These are phyloP conservation scores for Caranx melampygus DNA, from an alignment of 2,113 vertebrate genomes.

Conservation along the genomic window DNA sequence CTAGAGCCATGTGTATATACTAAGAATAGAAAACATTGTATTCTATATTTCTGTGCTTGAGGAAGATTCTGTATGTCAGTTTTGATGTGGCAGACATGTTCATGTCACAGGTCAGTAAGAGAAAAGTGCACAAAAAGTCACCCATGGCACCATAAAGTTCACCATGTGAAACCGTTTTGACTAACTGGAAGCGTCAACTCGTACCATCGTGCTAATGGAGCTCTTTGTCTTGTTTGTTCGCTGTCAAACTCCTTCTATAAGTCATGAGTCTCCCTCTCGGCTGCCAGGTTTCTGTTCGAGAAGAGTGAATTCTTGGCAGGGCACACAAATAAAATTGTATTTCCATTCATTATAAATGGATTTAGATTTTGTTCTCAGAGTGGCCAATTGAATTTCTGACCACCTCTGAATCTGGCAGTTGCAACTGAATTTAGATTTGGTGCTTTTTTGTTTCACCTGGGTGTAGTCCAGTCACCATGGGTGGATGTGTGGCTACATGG, in stretches of 20 bases:
- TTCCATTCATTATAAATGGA: conserved; percentile 48
- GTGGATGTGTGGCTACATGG: background rate
- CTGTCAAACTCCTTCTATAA: conserved; percentile 41
- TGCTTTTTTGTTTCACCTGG: conserved; percentile 38
- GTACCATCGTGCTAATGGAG: conserved; percentile 4
- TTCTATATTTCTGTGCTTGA: conserved; percentile 10
- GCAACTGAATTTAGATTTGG: conserved; percentile 45
- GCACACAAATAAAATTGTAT: conserved; percentile 21
- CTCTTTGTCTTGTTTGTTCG: conserved; percentile 42
- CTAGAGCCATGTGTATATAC: conserved; percentile 18
- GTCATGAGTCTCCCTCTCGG: conserved; percentile 19
- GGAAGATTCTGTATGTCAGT: conserved; percentile 13
- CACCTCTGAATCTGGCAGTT: conserved; percentile 49
- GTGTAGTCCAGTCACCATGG: conserved; percentile 18
- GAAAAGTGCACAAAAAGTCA: background rate
- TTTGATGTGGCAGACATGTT: conserved; percentile 2
- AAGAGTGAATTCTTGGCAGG: conserved; percentile 4
- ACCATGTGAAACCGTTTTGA: background rate
- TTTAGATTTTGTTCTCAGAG: conserved; percentile 48
- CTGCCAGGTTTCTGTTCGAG: conserved; percentile 29
- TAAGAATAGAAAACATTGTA: conserved; percentile 43
- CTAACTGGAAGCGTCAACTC: conserved; percentile 6
- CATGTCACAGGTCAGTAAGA: background rate
- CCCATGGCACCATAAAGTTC: background rate
- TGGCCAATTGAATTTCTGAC: conserved; percentile 51